Percentiles rank a stretch among this genome's conserved stretches.
Conservation (phyloP, 2,888 invertebrate genomes). For the Parasteatoda lunata region DNA sequence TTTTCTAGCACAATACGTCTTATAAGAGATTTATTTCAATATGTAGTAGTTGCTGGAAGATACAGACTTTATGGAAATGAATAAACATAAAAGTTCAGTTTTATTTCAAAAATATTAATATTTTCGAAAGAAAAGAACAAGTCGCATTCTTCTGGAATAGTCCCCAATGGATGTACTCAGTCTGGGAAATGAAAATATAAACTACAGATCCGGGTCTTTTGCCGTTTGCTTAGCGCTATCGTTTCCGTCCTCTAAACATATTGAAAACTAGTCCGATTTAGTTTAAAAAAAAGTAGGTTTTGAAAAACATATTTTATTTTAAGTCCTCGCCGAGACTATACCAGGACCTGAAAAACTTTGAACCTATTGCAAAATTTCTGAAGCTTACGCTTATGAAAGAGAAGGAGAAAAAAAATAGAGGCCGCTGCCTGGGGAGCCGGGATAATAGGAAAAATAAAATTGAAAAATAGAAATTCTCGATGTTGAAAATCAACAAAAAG, state of each 20-base stretch:
- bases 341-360: not conserved
- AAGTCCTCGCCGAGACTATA: not conserved
- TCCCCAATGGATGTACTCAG: not conserved
- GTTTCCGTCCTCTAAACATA: too few species aligned
- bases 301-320: slow-evolving; percentile 27
- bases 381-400: slow-evolving; percentile 4
- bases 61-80: too few species aligned
- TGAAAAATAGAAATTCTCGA: not conserved
- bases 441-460: slow-evolving; percentile 15
- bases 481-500: slow-evolving; percentile 16
- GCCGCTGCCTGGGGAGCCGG: slow-evolving; percentile 8
- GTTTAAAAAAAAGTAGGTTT: slow-evolving; percentile 21
- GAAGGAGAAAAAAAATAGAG: slow-evolving; percentile 1
- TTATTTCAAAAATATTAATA: too few species aligned
- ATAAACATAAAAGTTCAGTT: too few species aligned
- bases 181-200: not conserved
- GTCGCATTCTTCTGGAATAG: too few species aligned
- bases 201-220: not conserved
- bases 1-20: too few species aligned
- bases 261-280: not conserved
- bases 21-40: too few species aligned
- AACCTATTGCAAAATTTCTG: slow-evolving; percentile 49
- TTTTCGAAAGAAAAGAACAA: too few species aligned
- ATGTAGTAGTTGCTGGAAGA: too few species aligned
- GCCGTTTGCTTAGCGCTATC: too few species aligned